Evolutionary conservation across 1,140 invertebrate genomes (phyloP).

Genomic region (Dreissena polymorpha): DNA sequence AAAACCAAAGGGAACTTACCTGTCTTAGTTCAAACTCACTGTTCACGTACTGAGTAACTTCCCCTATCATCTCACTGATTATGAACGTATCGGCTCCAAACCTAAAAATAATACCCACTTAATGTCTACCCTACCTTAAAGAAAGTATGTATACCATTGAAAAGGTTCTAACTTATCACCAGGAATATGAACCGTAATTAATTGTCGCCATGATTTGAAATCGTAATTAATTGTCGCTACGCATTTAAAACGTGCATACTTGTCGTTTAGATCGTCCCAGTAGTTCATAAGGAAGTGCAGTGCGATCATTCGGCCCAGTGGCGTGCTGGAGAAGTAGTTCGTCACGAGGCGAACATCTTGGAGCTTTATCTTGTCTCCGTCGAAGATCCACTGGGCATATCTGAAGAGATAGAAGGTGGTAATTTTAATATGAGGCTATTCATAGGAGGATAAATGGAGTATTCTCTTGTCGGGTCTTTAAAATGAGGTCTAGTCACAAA

Average conservation of each 20-base stretch:
- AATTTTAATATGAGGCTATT: neutral
- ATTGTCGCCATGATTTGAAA: no score
- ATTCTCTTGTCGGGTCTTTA: no score
- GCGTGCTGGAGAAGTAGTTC: constrained; percentile 71
- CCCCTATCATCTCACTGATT: constrained; percentile 70
- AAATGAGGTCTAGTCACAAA: no score
- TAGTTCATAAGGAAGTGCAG: constrained; percentile 73
- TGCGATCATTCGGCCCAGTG: constrained; percentile 73
- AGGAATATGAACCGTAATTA: no score
- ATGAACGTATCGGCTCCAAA: constrained; percentile 73
- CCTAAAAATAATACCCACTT: constrained; percentile 45
- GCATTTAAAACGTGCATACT: constrained; percentile 53
- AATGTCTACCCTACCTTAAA: no score
- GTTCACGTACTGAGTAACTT: constrained; percentile 72
- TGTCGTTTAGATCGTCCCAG: constrained; percentile 72
- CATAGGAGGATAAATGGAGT: neutral
- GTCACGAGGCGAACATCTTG: constrained; percentile 74
- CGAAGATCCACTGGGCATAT: constrained; percentile 74
- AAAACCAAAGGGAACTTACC: constrained; percentile 51
- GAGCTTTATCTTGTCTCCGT: constrained; percentile 68
- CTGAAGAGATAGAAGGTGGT: constrained; percentile 45
- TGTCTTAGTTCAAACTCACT: constrained; percentile 72
- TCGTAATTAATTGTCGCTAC: no score
- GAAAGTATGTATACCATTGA: no score
- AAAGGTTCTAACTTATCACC: no score